These are phyloP conservation scores for Aurelia coerulea DNA, from an alignment of 30 jellyfish, hydroid and myxozoan species.

Conservation along the genomic window DNA sequence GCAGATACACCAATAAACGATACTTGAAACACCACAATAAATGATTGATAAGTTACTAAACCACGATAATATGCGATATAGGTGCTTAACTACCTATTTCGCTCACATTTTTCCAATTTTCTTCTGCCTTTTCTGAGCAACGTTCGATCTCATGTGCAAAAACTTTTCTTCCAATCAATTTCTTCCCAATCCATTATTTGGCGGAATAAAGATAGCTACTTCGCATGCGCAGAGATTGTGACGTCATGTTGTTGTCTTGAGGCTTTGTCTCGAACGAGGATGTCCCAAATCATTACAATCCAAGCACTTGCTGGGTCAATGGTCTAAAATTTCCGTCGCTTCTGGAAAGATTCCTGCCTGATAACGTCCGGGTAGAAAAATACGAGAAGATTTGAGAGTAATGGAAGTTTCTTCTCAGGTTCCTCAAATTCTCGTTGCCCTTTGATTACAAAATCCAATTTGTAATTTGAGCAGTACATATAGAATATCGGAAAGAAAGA, in stretches of 20 bases:
- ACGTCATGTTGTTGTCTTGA: constrained; percentile 7
- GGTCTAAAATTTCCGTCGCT: background rate
- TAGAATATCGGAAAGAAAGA: too few species aligned
- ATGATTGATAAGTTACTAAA: background rate
- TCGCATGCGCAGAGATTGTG: constrained; percentile 29
- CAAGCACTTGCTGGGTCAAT: background rate
- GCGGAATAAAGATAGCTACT: background rate
- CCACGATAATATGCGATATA: background rate
- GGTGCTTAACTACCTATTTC: constrained; percentile 3
- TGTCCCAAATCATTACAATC: background rate
- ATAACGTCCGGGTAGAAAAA: background rate
- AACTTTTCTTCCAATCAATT: background rate
- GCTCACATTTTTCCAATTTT: constrained; percentile 30
- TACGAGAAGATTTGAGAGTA: background rate
- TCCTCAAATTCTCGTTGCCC: too few species aligned
- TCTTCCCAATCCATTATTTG: too few species aligned
- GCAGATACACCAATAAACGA: background rate
- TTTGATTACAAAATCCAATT: too few species aligned
- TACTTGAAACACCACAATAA: background rate
- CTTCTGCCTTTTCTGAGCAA: background rate
- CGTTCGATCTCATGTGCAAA: constrained; percentile 14
- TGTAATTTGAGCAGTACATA: too few species aligned
- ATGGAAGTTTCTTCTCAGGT: too few species aligned
- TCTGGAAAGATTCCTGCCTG: background rate
- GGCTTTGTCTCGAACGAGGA: background rate